Evolutionary conservation across 2,113 vertebrate species (phyloP), one percentile per base, ranked within the genome.

Genomic region (Brachyistius frenatus): DNA sequence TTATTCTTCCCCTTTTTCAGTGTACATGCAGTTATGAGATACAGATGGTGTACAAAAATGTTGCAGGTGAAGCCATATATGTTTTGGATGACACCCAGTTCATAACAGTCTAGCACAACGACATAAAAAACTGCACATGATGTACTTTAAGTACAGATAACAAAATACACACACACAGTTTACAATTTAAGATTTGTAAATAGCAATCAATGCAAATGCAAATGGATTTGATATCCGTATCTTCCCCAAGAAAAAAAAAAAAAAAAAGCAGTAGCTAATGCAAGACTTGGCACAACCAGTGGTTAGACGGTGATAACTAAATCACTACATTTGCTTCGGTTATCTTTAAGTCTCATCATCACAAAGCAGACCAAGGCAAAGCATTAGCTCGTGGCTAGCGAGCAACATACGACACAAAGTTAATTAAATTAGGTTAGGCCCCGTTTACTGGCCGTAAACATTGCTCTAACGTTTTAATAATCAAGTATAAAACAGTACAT

Each of bases 351-450:
- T 65, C 56, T 80, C 44, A 41, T 79, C 15, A 83, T 78, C 75
- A 87, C 74, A 86, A 82, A 81, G 84, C 81, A 84, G 39, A 75
- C n/a, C 30, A 6, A 55, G 37, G 10, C 14, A 74, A 23, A 37
- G 30, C 69, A 78, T 78, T 86, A 65, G 78, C 82, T 53, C 3
- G n/a, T 31, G 6, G 72, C 77, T 86, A 81, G 53, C 71, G 46
- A 80, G 76, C 74, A 69, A 79, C 76, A 78, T 72, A 83, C 77
- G 67, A 82, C 84, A 80, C 67, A 78, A 80, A 83, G 82, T 86
- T 84, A 74, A 89, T 84, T 55, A 37, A 78, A 78, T 69, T 69
- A 64, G 46, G 1, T 4, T 13, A 23, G 58, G 63, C 56, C 67
- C 33, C 39, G 44, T 53, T 70, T 73, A 16, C 3, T 53, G n/a